Base-by-base conservation (phyloP, 1,140 invertebrate species). In the Amphibalanus amphitrite region DNA sequence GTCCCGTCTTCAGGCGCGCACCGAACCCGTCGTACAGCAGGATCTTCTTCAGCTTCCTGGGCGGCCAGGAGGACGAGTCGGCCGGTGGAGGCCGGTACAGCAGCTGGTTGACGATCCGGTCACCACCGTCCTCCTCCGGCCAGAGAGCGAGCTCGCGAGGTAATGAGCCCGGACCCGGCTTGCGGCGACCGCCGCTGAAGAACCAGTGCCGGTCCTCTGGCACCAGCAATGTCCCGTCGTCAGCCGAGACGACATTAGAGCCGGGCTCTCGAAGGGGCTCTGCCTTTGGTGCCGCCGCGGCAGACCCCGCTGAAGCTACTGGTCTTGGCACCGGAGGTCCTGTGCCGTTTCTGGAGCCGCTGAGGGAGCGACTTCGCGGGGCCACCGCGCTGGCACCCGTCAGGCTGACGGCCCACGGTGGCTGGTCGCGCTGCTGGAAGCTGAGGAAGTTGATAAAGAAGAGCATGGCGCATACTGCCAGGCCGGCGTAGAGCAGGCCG, bases 1-100 rank as follows among this genome's bases (percentile, higher is more conserved):
- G 82, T 4, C 90, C 92, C 13, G 90, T 85, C 70, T 89, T 85
- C 69, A 77, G 72, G 89, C 90, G 91, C 0, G 88, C 86, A 0
- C 87, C 85, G 75, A 92, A 82, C 0, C 92, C 91, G 75, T 93
- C 92, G 69, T 88, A 90, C 3, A 94, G 81, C 65, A 94, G 80
- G 74, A 96, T 94, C 73, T 88, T 90, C 80, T 95, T 94, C 29
- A n/a, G n/a, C n/a, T n/a, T n/a, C n/a, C n/a, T n/a, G n/a, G n/a
- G n/a, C 69, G 70, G 69, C 74, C 30, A 67, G 71, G 30, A 69
- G 74, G 72, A 6, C 10, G 20, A 71, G 75, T 59, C 3, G 75
- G 73, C 26, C 26, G 47, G 25, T 25, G 25, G 25, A 15, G 80
- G 80, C 1, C 79, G 71, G 73, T 77, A 81, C 80, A 81, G 80